Base-by-base conservation (phyloP, 2,113 vertebrate species). In the Ramphastos sulfuratus region DNA sequence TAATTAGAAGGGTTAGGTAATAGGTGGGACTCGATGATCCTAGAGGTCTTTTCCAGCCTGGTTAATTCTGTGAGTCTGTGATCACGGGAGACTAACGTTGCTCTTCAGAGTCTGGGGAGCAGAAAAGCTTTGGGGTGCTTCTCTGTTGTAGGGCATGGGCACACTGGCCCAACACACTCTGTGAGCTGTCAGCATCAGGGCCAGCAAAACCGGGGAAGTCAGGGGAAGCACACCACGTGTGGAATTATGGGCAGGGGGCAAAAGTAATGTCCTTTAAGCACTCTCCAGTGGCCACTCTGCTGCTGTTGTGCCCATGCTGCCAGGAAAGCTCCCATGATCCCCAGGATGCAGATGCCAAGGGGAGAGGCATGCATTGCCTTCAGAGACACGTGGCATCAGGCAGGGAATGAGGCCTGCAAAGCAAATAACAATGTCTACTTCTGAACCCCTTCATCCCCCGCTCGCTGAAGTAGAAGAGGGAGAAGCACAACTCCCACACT, bases 391-490 rank as follows among this genome's bases (percentile, higher is more conserved):
- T 92, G 96, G 85, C 63, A 50, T 65, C 3, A 9, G 85, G 85
- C 4, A 4, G 81, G 72, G 75, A 86, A 61, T 0, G 3, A 82
- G 90, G 71, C 82, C 90, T 70, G 82, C 12, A 0, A 80, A 59
- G 85, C 77, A 81, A 91, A 74, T 82, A 94, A 87, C 6, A 31
- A 84, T 82, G 87, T 70, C 80, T 96, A 82, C 91, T 85, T 86
- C 56, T 14, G 4, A 96, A 75, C 83, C 85, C 48, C 60, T 0
- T 93, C 92, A 93, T 84, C 94, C 48, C 82, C 72, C 94, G 83
- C 95, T 91, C 7, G 9, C 82, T 93, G 73, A 91, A 96, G 77
- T 77, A 85, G 54, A 65, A 35, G 87, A 85, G 64, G 64, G 73
- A 90, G 86, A 91, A 95, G 64, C 76, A 82, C 48, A 92, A 60